Base-by-base conservation (phyloP, 2,888 invertebrate species). In the Philonicus albiceps region DNA sequence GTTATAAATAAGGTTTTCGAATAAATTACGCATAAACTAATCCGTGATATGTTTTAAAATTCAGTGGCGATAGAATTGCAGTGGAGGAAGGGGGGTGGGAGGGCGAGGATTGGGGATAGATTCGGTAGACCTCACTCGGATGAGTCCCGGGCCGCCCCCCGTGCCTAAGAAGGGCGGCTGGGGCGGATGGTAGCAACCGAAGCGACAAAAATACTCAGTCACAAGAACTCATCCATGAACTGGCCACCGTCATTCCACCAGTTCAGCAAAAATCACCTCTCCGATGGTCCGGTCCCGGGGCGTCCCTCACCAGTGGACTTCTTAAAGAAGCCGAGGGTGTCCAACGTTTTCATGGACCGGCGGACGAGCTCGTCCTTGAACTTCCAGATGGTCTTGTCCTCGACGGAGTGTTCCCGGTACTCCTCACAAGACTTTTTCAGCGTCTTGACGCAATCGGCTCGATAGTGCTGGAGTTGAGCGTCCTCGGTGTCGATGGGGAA, bases 391-490 rank as follows among this genome's bases (percentile, higher is more conserved):
- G 96, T 96, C 40, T 96, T 95, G 92, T 98, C 98, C 91, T 96
- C 94, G 86, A 96, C 95, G 86, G 96, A 96, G 90, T 96, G 95
- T 90, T 96, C 95, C 87, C 96, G 94, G 91, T 96, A 97, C 90
- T 97, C 96, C 86, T 95, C 95, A 93, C 98, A 98, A 72, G 94
- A 93, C 93, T 97, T 97, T 93, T 96, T 96, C 89, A 98, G 93
- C 86, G 97, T 96, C 89, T 95, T 95, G 7, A 97, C 98, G 93
- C 98, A 98, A 93, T 98, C 98, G 37, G 97, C 97, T 87, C 98
- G 95, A 93, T 98, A 98, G 92, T 98, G 98, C 92, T 98, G 97
- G 90, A 98, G 93, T 89, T 98, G 96, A 22, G 98, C 98, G 90
- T 96, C 95, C 53, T 93, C 93, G 31, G 96, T 96, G 89, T 96